Evolutionary conservation across 2,797 vertebrate genomes (phyloP).

Genomic region (Arrhamphus sclerolepis): DNA sequence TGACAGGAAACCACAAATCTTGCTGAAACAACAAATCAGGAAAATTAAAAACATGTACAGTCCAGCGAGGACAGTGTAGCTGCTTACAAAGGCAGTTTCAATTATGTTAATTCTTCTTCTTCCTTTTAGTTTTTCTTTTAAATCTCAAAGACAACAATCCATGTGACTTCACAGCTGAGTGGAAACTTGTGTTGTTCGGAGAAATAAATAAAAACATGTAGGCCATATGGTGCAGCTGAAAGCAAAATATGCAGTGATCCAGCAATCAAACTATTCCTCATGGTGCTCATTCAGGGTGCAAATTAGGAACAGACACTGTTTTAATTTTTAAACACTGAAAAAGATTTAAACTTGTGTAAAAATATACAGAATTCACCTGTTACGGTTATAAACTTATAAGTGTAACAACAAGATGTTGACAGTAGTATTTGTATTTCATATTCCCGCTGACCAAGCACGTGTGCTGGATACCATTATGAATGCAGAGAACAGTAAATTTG

Average conservation of each 20-base stretch:
- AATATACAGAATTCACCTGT: not conserved
- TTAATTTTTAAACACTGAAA: not conserved
- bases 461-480: conserved; percentile 8
- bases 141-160: conserved; percentile 4
- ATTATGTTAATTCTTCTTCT: not conserved
- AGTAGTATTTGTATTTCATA: no score
- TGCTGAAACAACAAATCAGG: conserved; percentile 39
- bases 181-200: no score
- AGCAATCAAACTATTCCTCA: conserved; percentile 19
- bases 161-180: conserved; percentile 24
- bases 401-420: not conserved
- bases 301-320: conserved; percentile 31
- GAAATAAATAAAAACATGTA: conserved; percentile 23
- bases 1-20: conserved; percentile 28
- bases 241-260: conserved; percentile 22
- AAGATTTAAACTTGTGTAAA: not conserved
- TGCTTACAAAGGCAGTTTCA: conserved; percentile 16
- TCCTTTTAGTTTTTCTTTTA: not conserved
- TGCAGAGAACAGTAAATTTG: not conserved
- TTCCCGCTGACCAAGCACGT: not conserved
- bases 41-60: conserved; percentile 17
- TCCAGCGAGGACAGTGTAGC: conserved; percentile 5
- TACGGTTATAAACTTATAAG: not conserved
- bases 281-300: conserved; percentile 17
- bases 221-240: conserved; percentile 36